Conservation (phyloP, 2,888 invertebrate genomes). For the Acrobasis consociella region DNA sequence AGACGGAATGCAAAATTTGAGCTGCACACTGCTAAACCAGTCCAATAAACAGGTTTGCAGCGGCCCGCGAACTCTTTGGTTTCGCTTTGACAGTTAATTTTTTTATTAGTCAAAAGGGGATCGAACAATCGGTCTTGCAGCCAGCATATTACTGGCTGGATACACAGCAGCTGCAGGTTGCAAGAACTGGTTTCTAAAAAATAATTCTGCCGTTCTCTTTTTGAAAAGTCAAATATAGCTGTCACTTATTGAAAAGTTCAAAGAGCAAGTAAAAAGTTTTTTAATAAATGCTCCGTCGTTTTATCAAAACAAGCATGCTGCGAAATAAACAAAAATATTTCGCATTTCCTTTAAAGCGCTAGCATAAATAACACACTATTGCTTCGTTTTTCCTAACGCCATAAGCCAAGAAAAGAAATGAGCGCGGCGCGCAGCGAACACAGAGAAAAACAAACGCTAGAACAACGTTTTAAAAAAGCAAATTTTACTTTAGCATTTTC, state of each 20-base stretch:
- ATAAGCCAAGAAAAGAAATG: conserved; percentile 51
- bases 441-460: conserved; percentile 41
- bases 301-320: neutral
- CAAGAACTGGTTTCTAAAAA: conserved; percentile 37
- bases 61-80: neutral
- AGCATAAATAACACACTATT: conserved; percentile 9
- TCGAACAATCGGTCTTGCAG: conserved; percentile 37
- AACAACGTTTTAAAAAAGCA: conserved; percentile 58
- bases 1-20: conserved; percentile 67
- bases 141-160: conserved; percentile 19
- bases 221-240: neutral
- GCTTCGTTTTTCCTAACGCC: conserved; percentile 40
- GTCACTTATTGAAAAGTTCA: neutral
- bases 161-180: conserved; percentile 46
- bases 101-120: conserved; percentile 30
- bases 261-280: neutral
- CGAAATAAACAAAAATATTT: conserved; percentile 5
- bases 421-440: conserved; percentile 33
- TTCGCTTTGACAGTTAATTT: conserved; percentile 7
- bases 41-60: conserved; percentile 34
- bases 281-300: neutral
- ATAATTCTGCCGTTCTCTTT: conserved; percentile 7
- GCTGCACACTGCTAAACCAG: conserved; percentile 61
- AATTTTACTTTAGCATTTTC: conserved; percentile 66
- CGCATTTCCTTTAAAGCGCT: conserved; percentile 7